phyloP scores from a whole-genome alignment of 2,888 invertebrate genomes.

The Hypolimnas misippus region DNA sequence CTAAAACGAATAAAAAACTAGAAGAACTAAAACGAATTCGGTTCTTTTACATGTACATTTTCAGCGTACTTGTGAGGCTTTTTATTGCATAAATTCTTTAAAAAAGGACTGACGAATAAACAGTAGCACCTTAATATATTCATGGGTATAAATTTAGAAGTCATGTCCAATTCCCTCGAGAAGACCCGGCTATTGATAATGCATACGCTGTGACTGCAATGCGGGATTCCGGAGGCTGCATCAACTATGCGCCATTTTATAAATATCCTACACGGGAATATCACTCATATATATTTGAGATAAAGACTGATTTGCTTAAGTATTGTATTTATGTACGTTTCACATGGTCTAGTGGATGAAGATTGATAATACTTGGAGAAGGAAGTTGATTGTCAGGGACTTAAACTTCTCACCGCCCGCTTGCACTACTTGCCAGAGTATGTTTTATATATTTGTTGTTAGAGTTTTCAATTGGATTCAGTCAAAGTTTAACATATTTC shows the following conservation, averaged over 20 bases:
- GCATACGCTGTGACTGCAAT: constrained; percentile 37
- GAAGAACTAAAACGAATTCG: no score
- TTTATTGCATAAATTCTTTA: no score
- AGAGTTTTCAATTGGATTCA: no score
- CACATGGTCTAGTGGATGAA: neutral
- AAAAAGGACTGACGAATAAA: no score
- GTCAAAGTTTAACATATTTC: no score
- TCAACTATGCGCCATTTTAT: neutral
- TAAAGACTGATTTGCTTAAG: constrained; percentile 13
- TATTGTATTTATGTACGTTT: neutral
- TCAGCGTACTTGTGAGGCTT: no score
- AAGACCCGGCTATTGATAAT: constrained; percentile 15
- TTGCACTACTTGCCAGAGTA: neutral
- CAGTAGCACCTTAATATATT: neutral
- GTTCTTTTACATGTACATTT: no score
- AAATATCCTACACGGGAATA: constrained; percentile 16
- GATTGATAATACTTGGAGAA: constrained; percentile 23
- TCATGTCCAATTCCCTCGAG: constrained; percentile 1
- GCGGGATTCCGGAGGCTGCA: constrained; percentile 40
- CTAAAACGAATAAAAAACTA: no score
- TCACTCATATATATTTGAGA: constrained; percentile 17
- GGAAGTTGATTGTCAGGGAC: constrained; percentile 11
- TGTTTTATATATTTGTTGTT: neutral
- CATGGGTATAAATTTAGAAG: neutral
- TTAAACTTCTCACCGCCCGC: neutral